Conservation (phyloP, 2,888 invertebrate species). For the Atethmia centrago region DNA sequence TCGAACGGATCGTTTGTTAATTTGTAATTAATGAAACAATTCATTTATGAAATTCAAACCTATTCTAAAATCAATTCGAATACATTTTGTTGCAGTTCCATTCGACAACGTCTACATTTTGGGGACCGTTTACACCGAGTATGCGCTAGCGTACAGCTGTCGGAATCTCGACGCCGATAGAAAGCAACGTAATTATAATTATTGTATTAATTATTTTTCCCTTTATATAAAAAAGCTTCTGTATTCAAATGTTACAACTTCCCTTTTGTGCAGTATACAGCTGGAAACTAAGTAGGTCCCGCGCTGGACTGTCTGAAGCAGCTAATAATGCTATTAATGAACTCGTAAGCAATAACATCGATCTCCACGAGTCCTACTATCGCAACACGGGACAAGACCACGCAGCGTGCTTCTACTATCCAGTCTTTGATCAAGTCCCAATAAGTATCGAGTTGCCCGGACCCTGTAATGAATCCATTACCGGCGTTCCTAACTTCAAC, state of each 20-base stretch:
- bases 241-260: neutral
- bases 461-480: constrained; percentile 75
- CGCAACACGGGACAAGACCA: constrained; percentile 74
- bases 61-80: neutral
- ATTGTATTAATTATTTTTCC: neutral
- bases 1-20: neutral
- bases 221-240: neutral
- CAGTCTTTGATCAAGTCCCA: constrained; percentile 73
- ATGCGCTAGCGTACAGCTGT: constrained; percentile 92
- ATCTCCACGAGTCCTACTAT: constrained; percentile 80
- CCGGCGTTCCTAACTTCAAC: constrained; percentile 76
- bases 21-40: neutral
- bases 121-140: constrained; percentile 91
- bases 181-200: constrained; percentile 79
- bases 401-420: constrained; percentile 83
- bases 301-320: constrained; percentile 70
- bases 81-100: constrained; percentile 70
- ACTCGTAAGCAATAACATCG: constrained; percentile 71
- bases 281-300: constrained; percentile 81
- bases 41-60: neutral
- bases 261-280: constrained; percentile 78
- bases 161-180: constrained; percentile 69
- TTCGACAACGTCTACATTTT: constrained; percentile 90
- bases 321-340: constrained; percentile 70
- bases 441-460: constrained; percentile 75